phyloP scores from a whole-genome alignment of 2,113 vertebrate genomes.

The Sphyrna mokarran region DNA sequence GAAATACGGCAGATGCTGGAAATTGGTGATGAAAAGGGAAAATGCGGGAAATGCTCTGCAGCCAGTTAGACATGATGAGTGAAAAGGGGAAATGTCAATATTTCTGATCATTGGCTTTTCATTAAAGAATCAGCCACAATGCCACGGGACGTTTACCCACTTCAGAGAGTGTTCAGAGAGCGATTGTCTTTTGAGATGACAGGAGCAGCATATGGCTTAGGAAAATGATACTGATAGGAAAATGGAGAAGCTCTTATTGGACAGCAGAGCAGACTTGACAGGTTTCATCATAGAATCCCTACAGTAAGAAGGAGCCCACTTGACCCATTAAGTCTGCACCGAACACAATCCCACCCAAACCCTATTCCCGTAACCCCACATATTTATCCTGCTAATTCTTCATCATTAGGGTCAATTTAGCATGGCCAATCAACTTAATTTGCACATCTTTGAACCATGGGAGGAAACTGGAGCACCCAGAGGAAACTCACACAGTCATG shows the following conservation, averaged over 20 bases:
- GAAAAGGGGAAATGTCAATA: background rate
- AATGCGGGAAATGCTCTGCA: background rate
- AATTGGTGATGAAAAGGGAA: background rate
- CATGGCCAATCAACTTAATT: no score
- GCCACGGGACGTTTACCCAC: background rate
- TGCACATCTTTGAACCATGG: no score
- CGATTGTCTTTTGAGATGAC: background rate
- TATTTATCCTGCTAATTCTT: no score
- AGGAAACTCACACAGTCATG: no score
- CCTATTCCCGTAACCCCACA: no score
- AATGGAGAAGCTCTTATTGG: background rate
- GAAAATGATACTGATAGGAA: background rate
- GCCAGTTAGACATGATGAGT: background rate
- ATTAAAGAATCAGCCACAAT: background rate
- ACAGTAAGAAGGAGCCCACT: no score
- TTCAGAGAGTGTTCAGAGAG: background rate
- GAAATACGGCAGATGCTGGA: no score
- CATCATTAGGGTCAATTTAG: no score
- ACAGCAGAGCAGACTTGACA: background rate
- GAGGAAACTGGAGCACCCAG: no score
- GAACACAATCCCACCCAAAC: no score
- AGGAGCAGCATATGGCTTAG: background rate
- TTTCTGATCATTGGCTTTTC: background rate
- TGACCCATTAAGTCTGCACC: no score
- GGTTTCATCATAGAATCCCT: no score